Percentiles rank a stretch among this genome's conserved stretches.
Evolutionary conservation across 2,113 vertebrate species (phyloP).

Genomic region (Catharus bicknelli): DNA sequence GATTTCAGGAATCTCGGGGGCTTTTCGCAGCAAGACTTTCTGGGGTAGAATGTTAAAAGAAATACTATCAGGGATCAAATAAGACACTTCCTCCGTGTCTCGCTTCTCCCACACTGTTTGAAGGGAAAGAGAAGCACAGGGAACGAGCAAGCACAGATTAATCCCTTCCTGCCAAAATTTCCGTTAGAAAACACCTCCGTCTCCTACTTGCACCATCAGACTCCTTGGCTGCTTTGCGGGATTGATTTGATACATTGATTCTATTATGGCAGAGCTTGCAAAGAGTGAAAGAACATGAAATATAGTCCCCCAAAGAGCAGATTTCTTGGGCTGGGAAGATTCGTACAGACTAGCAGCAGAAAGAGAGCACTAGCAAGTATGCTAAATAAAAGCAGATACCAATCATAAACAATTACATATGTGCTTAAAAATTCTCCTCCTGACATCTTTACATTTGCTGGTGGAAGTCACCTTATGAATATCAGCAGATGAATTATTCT

Average conservation of each 20-base stretch:
- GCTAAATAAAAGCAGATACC: slow-evolving; percentile 74
- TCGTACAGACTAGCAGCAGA: slow-evolving; percentile 26
- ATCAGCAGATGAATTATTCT: slow-evolving; percentile 79
- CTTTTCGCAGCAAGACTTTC: neutral
- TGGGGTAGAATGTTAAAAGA: neutral
- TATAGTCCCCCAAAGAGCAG: slow-evolving; percentile 51
- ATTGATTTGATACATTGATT: slow-evolving; percentile 66
- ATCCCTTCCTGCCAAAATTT: slow-evolving; percentile 44
- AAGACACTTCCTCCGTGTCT: neutral
- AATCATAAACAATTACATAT: slow-evolving; percentile 72
- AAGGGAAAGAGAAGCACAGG: neutral
- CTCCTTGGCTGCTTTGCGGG: neutral
- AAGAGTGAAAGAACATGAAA: slow-evolving; percentile 56
- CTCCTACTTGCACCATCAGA: neutral
- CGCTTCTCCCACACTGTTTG: neutral
- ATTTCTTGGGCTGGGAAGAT: slow-evolving; percentile 24
- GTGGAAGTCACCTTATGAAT: slow-evolving; percentile 72
- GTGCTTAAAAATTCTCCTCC: slow-evolving; percentile 65
- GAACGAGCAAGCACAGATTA: neutral
- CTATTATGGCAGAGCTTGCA: slow-evolving; percentile 57
- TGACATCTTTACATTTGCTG: slow-evolving; percentile 65
- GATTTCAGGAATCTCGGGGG: neutral
- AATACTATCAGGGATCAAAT: neutral
- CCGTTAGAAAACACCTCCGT: neutral
- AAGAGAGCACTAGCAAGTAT: slow-evolving; percentile 50